Percentiles rank a stretch among this genome's conserved stretches.
phyloP scores from a whole-genome alignment of 2,888 invertebrate genomes.

The Noctua janthe region DNA sequence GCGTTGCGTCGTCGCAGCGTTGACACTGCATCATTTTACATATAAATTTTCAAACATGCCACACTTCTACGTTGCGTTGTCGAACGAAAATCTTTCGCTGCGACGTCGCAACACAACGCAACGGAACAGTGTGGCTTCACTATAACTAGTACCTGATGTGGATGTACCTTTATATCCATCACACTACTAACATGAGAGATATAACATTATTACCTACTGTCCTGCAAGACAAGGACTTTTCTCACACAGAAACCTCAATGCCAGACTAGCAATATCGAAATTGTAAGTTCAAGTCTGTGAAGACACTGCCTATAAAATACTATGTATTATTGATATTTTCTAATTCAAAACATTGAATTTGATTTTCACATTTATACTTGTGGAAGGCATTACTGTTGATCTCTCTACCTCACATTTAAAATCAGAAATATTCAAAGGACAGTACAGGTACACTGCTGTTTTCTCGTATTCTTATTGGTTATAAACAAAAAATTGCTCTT shows the following conservation, averaged over 20 bases:
- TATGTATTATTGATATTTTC: background rate
- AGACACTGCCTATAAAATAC: background rate
- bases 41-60: too few species aligned
- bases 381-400: background rate
- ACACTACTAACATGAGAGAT: background rate
- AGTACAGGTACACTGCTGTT: background rate
- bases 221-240: too few species aligned
- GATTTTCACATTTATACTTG: background rate
- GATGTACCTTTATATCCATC: background rate
- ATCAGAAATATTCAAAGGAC: constrained; percentile 2
- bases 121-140: too few species aligned
- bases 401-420: too few species aligned
- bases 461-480: background rate
- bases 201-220: background rate
- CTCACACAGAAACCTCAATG: background rate
- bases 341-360: background rate
- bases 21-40: too few species aligned
- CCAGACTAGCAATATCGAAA: background rate
- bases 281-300: background rate
- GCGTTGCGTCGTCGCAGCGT: too few species aligned
- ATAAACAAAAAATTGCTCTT: background rate
- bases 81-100: too few species aligned
- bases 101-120: too few species aligned
- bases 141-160: background rate
- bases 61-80: too few species aligned